These are phyloP conservation scores for Neoaliturus tenellus DNA, from an alignment of 2,888 invertebrate species.

Conservation along the genomic window DNA sequence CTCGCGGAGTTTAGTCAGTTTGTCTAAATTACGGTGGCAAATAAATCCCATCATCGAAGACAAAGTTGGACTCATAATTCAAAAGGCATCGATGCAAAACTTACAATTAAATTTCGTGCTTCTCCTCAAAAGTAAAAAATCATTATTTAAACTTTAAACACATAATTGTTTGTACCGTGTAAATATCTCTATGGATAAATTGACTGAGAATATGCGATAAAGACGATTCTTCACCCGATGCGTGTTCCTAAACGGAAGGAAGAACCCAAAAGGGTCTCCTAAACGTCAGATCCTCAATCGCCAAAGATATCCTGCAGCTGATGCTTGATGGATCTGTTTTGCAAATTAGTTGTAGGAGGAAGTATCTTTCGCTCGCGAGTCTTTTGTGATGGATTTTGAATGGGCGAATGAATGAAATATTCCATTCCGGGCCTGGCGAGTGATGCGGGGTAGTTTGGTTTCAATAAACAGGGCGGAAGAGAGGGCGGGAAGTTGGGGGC, in stretches of 20 bases:
- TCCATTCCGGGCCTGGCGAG: not conserved
- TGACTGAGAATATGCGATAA: too few relatives aligned
- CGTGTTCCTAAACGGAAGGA: conserved; percentile 1
- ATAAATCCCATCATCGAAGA: too few relatives aligned
- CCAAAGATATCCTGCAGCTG: not conserved
- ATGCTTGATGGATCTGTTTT: not conserved
- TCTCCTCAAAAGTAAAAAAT: too few relatives aligned
- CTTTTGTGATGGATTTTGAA: not conserved
- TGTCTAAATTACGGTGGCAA: too few relatives aligned
- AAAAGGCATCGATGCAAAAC: too few relatives aligned
- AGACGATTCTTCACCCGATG: too few relatives aligned
- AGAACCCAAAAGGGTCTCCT: not conserved
- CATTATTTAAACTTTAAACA: too few relatives aligned
- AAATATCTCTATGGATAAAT: too few relatives aligned
- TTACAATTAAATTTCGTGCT: too few relatives aligned
- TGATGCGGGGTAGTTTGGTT: conserved; percentile 36
- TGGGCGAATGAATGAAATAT: conserved; percentile 27
- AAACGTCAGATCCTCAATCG: not conserved
- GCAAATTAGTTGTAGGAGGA: not conserved
- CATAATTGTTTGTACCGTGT: too few relatives aligned
- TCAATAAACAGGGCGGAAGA: conserved; percentile 51
- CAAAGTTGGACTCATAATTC: too few relatives aligned
- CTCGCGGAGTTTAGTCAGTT: too few relatives aligned
- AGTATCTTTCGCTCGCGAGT: not conserved
- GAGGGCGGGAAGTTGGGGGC: not conserved